Conservation (phyloP, 2,797 vertebrate genomes). For the Eidolon dupreanum region DNA sequence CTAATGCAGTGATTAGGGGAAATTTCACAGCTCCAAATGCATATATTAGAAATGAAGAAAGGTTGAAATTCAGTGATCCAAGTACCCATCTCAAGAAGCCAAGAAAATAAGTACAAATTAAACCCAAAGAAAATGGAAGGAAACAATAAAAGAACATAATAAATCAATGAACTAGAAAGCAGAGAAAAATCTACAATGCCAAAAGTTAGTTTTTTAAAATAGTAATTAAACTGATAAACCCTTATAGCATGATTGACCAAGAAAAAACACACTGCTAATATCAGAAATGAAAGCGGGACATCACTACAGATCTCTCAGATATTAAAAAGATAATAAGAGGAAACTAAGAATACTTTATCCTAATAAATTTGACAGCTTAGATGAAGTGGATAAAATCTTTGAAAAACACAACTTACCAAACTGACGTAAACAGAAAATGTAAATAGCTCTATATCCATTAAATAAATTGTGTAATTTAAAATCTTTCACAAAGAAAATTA, state of each 20-base stretch:
- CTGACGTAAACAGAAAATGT: background rate
- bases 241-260: background rate
- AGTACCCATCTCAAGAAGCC: background rate
- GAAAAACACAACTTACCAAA: background rate
- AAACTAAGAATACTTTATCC: too few relatives aligned
- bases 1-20: background rate
- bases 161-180: background rate
- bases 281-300: background rate
- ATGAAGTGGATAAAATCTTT: background rate
- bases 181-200: background rate
- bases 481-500: background rate
- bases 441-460: background rate
- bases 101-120: background rate
- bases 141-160: background rate
- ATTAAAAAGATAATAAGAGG: background rate
- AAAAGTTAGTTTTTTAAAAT: background rate
- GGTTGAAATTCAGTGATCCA: background rate
- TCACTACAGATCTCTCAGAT: background rate
- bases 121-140: background rate
- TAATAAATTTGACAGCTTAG: background rate
- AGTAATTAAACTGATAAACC: too few relatives aligned
- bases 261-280: background rate
- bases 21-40: background rate
- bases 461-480: background rate
- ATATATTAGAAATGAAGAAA: background rate